Base-by-base conservation (phyloP, 2,113 vertebrate species). In the Ceyx margarethae region DNA sequence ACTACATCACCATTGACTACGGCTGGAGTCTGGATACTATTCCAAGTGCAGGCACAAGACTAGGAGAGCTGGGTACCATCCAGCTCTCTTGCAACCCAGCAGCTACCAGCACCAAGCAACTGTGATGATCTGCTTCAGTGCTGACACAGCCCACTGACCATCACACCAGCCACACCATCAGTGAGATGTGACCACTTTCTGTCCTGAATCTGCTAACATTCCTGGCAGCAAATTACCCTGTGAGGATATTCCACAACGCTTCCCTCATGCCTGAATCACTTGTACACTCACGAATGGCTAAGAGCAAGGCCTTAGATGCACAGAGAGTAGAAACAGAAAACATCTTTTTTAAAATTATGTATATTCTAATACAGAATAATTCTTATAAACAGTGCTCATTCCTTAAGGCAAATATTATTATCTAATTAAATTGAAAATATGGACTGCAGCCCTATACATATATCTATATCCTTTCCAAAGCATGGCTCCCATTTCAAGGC, bases 351-450 rank as follows among this genome's bases (percentile, higher is more conserved):
- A 46, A 76, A 85, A 37, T 29, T 26, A 68, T 1, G 2, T 37
- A 6, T 31, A 65, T 53, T 76, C 58, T 56, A 90, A 77, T n/a
- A 51, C 35, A 81, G 68, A 90, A 22, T 60, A 64, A 67, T n/a
- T 75, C 61, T 86, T 64, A 90, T 10, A 56, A 80, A 81, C 65
- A 93, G 43, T 2, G 3, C 18, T 89, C 2, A 0, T 61, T 92
- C 68, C 76, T 92, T 93, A 89, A 93, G 90, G 94, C 92, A 95
- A 81, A 54, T 83, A 94, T 0, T 16, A 84, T 75, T 87, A 60
- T 37, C 35, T 68, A 61, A 68, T 72, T 48, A 77, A 91, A 68
- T 0, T 77, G 71, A 76, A 92, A 87, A 54, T 33, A 78, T 71
- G 64, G 74, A 43, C 15, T 86, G 64, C 31, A 79, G 37, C 37